Conservation (phyloP, 2,797 vertebrate species). For the Pelobates cultripes region DNA sequence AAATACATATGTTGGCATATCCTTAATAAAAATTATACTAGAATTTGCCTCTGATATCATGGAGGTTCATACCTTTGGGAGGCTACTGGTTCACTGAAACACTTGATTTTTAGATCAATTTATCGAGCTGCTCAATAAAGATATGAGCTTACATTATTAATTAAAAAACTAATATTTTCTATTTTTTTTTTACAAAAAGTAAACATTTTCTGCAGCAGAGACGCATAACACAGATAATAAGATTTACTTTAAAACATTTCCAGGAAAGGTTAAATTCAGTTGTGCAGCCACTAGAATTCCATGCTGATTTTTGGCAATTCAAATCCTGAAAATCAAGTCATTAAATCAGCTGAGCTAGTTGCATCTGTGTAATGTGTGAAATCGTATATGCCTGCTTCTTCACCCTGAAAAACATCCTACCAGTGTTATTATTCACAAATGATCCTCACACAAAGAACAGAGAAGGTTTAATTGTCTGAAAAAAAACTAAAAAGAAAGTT, state of each 20-base stretch:
- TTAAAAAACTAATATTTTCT: too few relatives aligned
- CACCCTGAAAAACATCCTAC: not conserved
- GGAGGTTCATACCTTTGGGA: too few relatives aligned
- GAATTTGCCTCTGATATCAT: too few relatives aligned
- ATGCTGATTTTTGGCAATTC: not conserved
- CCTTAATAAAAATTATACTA: too few relatives aligned
- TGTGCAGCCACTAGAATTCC: not conserved
- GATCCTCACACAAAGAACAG: not conserved
- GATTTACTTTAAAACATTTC: not conserved
- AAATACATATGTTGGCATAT: too few relatives aligned
- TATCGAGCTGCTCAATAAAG: too few relatives aligned
- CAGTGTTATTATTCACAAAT: not conserved
- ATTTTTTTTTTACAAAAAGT: too few relatives aligned
- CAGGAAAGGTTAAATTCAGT: not conserved
- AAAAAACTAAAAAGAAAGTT: not conserved
- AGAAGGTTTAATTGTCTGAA: slow-evolving; percentile 4
- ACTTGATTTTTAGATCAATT: too few relatives aligned
- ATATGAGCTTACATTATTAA: too few relatives aligned
- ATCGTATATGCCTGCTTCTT: not conserved
- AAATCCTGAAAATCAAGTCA: not conserved
- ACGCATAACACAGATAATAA: not conserved
- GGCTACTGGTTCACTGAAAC: too few relatives aligned
- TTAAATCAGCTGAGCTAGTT: not conserved
- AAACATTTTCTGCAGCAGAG: too few relatives aligned
- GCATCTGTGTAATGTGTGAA: not conserved